Evolutionary conservation across 1,140 invertebrate species (phyloP).

Genomic region (Acyrthosiphon pisum): DNA sequence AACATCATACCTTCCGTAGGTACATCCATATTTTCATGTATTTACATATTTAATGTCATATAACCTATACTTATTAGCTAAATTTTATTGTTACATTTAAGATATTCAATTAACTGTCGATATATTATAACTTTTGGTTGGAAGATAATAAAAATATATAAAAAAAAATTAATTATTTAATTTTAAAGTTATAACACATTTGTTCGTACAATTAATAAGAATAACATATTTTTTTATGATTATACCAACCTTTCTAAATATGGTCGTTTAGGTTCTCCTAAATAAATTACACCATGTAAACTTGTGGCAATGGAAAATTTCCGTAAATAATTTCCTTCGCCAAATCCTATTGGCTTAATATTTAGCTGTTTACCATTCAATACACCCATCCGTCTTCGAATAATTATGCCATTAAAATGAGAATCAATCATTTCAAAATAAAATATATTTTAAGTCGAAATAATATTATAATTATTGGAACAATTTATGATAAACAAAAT

Average conservation of each 20-base stretch:
- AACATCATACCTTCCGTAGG: no score
- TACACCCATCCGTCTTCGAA: slow-evolving; percentile 41
- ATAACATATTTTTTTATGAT: neutral
- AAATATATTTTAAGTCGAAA: neutral
- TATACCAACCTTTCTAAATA: slow-evolving; percentile 20
- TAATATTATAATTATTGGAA: neutral
- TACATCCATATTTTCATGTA: no score
- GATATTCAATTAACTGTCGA: no score
- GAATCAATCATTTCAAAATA: slow-evolving; percentile 4
- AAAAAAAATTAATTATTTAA: no score
- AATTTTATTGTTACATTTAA: no score
- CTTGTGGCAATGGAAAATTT: slow-evolving; percentile 24
- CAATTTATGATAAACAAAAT: neutral
- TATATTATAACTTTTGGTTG: no score
- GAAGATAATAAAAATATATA: no score
- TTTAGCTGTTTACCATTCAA: slow-evolving; percentile 28
- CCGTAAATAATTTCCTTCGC: slow-evolving; percentile 31
- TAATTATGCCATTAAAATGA: neutral
- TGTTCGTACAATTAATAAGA: neutral
- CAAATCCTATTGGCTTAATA: slow-evolving; percentile 21
- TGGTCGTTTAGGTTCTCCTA: slow-evolving; percentile 36
- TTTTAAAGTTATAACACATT: no score
- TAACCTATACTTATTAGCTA: no score
- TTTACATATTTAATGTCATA: no score
- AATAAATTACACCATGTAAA: slow-evolving; percentile 47